Evolutionary conservation across 2,888 invertebrate species (phyloP).

Genomic region (Diaprepes abbreviatus): DNA sequence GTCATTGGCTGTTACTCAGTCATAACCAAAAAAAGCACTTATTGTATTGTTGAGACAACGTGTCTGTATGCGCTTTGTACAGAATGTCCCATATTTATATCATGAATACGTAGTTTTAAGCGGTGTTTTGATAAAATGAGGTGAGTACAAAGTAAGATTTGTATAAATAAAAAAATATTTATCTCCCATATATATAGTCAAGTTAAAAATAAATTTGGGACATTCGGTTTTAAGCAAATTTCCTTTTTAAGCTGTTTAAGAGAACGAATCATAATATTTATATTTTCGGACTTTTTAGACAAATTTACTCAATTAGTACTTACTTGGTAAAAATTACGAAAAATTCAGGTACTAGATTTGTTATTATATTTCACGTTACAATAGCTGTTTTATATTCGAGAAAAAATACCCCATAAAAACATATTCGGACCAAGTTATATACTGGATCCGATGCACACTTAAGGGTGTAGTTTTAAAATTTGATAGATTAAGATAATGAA

Average conservation of each 20-base stretch:
- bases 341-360: background rate
- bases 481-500: too few species aligned
- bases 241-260: slow-evolving; percentile 26
- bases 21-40: slow-evolving; percentile 59
- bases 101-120: slow-evolving; percentile 28
- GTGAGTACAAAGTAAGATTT: slow-evolving; percentile 31
- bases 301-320: slow-evolving; percentile 14
- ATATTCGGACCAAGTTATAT: too few species aligned
- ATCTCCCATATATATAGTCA: slow-evolving; percentile 3
- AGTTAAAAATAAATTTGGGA: slow-evolving; percentile 32
- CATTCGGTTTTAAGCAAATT: slow-evolving; percentile 30
- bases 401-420: too few species aligned
- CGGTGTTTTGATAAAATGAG: slow-evolving; percentile 13
- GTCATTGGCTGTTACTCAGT: slow-evolving; percentile 61
- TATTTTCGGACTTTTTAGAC: slow-evolving; percentile 28
- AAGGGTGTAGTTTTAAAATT: too few species aligned
- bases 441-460: too few species aligned
- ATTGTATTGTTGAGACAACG: slow-evolving; percentile 47
- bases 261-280: slow-evolving; percentile 21
- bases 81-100: slow-evolving; percentile 40
- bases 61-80: slow-evolving; percentile 33
- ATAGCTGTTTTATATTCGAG: too few species aligned
- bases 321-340: slow-evolving; percentile 6
- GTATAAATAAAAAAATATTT: slow-evolving; percentile 21
- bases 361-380: too few species aligned